Percentiles rank a stretch among this genome's conserved stretches.
These are phyloP conservation scores for Caerostris extrusa DNA, from an alignment of 1,140 invertebrate species.

Conservation along the genomic window DNA sequence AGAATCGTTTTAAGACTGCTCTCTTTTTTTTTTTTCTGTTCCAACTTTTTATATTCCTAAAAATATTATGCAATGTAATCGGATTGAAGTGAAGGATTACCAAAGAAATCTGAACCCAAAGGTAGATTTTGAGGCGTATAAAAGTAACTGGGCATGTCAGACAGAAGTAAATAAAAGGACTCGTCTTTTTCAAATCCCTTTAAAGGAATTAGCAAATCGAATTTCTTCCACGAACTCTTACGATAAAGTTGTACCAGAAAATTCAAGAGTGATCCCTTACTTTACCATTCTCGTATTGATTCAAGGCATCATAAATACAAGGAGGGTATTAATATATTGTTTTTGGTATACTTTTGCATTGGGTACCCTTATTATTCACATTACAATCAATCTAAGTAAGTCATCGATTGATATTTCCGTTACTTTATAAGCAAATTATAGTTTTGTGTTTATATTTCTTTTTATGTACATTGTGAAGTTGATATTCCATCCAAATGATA, in stretches of 20 bases:
- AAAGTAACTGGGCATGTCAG: background rate
- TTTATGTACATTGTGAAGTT: too few species aligned
- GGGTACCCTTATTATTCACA: too few species aligned
- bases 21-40: background rate
- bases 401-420: too few species aligned
- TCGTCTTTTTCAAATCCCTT: background rate
- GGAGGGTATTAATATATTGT: too few species aligned
- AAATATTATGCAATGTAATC: constrained; percentile 42
- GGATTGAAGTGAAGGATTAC: constrained; percentile 31
- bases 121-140: background rate
- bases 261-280: background rate
- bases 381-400: too few species aligned
- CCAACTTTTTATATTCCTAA: background rate
- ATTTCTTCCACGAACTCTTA: background rate
- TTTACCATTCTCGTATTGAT: background rate
- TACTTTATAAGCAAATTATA: too few species aligned
- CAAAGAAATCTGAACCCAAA: constrained; percentile 20
- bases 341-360: too few species aligned
- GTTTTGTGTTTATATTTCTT: too few species aligned
- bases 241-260: background rate
- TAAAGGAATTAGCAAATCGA: constrained; percentile 24
- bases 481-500: too few species aligned
- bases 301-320: background rate
- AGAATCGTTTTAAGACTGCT: background rate
- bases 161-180: background rate